These are phyloP conservation scores for Trachelus iudaicus DNA, from an alignment of 2,888 invertebrate genomes.

Conservation along the genomic window DNA sequence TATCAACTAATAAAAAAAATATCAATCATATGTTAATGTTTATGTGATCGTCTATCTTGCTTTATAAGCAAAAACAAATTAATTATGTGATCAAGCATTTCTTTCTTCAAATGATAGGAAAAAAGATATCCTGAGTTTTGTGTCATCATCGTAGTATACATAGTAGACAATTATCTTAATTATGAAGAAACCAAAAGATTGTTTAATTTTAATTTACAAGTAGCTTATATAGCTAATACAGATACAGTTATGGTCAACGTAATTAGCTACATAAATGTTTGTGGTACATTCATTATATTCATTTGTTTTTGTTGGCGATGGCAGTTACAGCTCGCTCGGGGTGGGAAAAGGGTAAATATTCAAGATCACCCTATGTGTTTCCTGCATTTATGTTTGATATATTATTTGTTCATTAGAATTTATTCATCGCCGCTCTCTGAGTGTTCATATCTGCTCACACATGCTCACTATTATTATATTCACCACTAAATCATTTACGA, in stretches of 20 bases:
- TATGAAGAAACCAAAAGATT: not conserved
- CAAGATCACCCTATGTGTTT: constrained; percentile 44
- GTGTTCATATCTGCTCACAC: not conserved
- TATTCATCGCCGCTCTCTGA: not conserved
- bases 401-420: not conserved
- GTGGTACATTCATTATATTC: constrained; percentile 24
- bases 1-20: not conserved
- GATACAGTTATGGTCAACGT: not conserved
- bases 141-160: not conserved
- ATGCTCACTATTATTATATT: not conserved
- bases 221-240: not conserved
- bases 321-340: constrained; percentile 71
- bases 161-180: not conserved
- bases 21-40: not conserved
- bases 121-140: not conserved
- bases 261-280: constrained; percentile 12
- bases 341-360: constrained; percentile 72
- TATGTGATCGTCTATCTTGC: not conserved
- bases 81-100: not conserved
- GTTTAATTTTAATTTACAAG: not conserved
- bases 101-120: not conserved
- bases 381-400: constrained; percentile 31
- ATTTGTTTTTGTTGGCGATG: constrained; percentile 51
- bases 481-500: not conserved
- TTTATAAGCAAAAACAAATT: not conserved